Evolutionary conservation across 2,797 vertebrate species (phyloP).

Genomic region (Xenentodon cancila): DNA sequence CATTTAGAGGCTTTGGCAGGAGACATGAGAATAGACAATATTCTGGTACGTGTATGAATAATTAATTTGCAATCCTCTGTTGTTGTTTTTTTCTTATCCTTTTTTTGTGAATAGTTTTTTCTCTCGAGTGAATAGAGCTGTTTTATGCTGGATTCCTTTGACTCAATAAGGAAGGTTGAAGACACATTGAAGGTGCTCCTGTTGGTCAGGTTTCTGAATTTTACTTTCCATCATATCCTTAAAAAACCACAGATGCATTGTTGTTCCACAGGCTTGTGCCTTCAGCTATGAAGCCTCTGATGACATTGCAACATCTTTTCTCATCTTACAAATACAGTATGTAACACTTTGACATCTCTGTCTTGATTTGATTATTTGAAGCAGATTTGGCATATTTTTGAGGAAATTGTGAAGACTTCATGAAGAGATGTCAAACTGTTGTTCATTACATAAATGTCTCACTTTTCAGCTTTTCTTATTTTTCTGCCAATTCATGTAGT

Average conservation of each 20-base stretch:
- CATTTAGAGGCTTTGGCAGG: conserved; percentile 8
- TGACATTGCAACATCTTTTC: conserved; percentile 58
- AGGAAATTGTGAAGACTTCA: not conserved
- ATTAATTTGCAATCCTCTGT: conserved; percentile 45
- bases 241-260: conserved; percentile 12
- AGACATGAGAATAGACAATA: conserved; percentile 20
- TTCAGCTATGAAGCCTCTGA: conserved; percentile 32
- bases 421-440: conserved; percentile 74
- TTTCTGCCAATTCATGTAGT: conserved; percentile 54
- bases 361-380: conserved; percentile 10
- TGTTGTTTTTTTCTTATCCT: conserved; percentile 40
- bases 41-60: conserved; percentile 61
- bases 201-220: conserved; percentile 31
- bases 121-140: conserved; percentile 13
- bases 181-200: not conserved
- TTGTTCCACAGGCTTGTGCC: conserved; percentile 4
- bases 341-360: conserved; percentile 76
- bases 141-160: not conserved
- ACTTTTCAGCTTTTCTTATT: conserved; percentile 60
- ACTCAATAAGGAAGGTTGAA: not conserved
- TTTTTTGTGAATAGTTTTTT: conserved; percentile 44
- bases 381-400: conserved; percentile 13
- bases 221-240: conserved; percentile 8
- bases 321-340: conserved; percentile 60
- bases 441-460: conserved; percentile 70